These are phyloP conservation scores for Lasaia peninsularis DNA, from an alignment of 1,140 invertebrate species.

Conservation along the genomic window DNA sequence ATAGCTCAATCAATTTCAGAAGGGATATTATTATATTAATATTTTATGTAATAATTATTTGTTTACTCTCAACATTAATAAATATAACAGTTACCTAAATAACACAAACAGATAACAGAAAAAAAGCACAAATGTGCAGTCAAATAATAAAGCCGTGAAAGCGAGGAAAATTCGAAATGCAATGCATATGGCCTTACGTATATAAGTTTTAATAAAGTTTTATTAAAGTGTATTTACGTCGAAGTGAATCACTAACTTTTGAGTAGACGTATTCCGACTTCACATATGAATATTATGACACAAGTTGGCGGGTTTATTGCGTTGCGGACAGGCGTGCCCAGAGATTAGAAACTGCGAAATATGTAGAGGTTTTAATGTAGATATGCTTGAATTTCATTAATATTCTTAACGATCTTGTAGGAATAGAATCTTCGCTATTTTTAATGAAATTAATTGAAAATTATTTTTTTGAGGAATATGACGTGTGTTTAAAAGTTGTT, in stretches of 20 bases:
- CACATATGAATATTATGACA: slow-evolving; percentile 68
- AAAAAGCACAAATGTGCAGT: no score
- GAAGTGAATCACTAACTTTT: slow-evolving; percentile 46
- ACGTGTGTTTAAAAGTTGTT: no score
- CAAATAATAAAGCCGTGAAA: neutral
- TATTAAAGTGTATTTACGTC: slow-evolving; percentile 22
- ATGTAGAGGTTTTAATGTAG: slow-evolving; percentile 13
- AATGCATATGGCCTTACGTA: slow-evolving; percentile 6
- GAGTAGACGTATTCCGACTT: slow-evolving; percentile 47
- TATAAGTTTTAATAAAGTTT: slow-evolving; percentile 23
- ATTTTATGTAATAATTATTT: no score
- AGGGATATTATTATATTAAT: no score
- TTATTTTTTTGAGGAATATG: neutral
- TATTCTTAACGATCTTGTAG: neutral
- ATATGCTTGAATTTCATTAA: slow-evolving; percentile 5
- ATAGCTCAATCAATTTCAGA: no score
- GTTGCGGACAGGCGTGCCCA: slow-evolving; percentile 50
- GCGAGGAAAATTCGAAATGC: slow-evolving; percentile 13
- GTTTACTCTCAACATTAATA: no score
- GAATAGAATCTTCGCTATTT: neutral
- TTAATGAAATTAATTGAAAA: neutral
- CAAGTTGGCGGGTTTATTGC: slow-evolving; percentile 63
- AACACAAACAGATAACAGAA: no score
- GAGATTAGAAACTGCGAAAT: slow-evolving; percentile 47
- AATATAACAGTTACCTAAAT: no score